Percentiles rank a stretch among this genome's conserved stretches.
Conservation (phyloP, 2,113 vertebrate genomes). For the Aleadryas rufinucha region DNA sequence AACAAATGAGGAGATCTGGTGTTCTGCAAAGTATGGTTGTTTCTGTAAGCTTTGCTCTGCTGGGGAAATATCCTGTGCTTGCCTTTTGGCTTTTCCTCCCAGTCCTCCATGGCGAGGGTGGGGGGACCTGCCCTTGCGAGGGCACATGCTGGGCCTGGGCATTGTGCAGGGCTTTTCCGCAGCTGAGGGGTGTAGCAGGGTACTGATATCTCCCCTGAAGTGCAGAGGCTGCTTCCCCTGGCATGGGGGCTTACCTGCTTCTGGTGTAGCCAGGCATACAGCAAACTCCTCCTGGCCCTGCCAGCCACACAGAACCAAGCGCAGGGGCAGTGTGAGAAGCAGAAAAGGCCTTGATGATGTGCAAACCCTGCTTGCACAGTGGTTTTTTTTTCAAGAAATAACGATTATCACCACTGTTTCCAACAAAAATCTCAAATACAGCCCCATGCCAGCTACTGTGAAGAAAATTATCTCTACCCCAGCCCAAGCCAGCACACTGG, state of each 20-base stretch:
- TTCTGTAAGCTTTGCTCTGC: not conserved
- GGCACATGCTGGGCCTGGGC: rapidly evolving
- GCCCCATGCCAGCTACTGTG: not conserved
- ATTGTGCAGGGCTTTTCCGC: not conserved
- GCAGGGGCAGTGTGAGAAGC: not conserved
- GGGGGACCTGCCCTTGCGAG: rapidly evolving
- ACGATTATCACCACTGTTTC: not conserved
- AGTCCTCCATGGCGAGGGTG: not conserved
- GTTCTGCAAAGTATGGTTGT: not conserved
- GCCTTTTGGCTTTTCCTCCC: not conserved
- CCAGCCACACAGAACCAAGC: rapidly evolving
- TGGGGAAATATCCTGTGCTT: not conserved
- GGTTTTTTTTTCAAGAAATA: not conserved
- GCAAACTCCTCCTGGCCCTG: not conserved
- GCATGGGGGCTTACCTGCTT: not conserved
- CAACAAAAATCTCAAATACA: not conserved
- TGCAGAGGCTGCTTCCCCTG: not conserved
- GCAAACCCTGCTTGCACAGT: not conserved
- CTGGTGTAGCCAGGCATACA: not conserved
- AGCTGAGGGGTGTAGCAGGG: not conserved
- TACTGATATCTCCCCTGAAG: not conserved
- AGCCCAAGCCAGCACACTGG: not conserved
- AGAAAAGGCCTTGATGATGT: not conserved
- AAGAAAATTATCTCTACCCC: not conserved
- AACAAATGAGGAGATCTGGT: not conserved